Evolutionary conservation across 2,888 invertebrate species (phyloP), one percentile per base, ranked within the genome.

Genomic region (Anagyrus pseudococci): DNA sequence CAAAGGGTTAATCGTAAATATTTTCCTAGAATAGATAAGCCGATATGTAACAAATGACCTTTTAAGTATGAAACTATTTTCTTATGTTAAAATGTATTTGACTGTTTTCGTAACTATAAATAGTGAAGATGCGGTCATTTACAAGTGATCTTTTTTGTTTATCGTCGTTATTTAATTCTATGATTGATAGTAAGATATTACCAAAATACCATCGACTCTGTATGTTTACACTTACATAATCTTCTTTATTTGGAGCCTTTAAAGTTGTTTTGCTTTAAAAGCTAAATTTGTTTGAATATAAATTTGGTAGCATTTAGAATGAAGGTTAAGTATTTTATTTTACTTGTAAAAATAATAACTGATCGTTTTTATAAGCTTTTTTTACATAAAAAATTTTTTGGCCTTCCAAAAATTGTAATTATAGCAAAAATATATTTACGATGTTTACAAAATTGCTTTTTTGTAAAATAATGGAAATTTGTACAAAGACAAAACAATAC

Each of bases 401-500:
- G 20, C 13, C 7, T 41, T 40, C 22, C 13, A 56, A 46, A 52
- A 41, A 22, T 13, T n/a, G n/a, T 41, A 50, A 44, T 62, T 41
- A 43, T 49, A 33, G 33, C 20, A 20, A 62, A 58, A 44, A 48
- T 4, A 17, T 56, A 43, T 40, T n/a, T n/a, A n/a, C n/a, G n/a
- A n/a, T n/a, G n/a, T n/a, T n/a, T n/a, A n/a, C n/a, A n/a, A n/a
- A n/a, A n/a, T n/a, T n/a, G n/a, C n/a, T n/a, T 13, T 58, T 48
- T 26, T 62, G 58, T 55, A 62, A 58, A 37, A 58, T 65, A 53
- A 58, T 41, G 54, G 58, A 54, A 48, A 22, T 47, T 52, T 66
- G 62, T 66, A 66, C 58, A 66, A 66, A 59, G 41, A 61, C 19
- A n/a, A 55, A 43, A 55, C 8, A 22, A 23, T 57, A 54, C 54